Base-by-base conservation (phyloP, 2,797 vertebrate genomes). In the Meda fulgida region DNA sequence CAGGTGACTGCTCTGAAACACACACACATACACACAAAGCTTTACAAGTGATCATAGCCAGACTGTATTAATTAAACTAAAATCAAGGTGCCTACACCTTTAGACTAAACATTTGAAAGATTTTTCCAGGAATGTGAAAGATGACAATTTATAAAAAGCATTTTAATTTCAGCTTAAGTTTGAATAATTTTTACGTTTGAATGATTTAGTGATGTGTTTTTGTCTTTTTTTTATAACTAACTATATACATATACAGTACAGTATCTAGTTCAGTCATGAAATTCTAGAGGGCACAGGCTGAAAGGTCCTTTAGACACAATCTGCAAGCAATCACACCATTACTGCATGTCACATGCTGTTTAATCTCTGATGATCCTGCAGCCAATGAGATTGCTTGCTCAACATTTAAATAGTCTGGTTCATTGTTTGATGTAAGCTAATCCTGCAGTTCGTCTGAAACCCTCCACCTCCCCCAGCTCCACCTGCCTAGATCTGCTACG, bases 1-100 rank as follows among this genome's bases (percentile, higher is more conserved):
- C 26, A 84, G 23, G 38, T 81, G 72, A 67, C 83, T 77, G 34
- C 10, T 36, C 40, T 80, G 58, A 48, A 73, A 46, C 36, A 70
- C 48, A 80, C 23, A 60, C 9, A 26, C 2, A 26, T 2, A 11
- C 18, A 43, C 34, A 46, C 38, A 78, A 29, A 46, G 5, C 38
- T 31, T 29, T 21, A 7, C 18, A 16, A 31, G 36, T 40, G 14
- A 40, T 78, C 26, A 78, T 26, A 36, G 31, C 48, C 48, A 34
- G 48, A 29, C 19, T n/a, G 19, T 31, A 26, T 38, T n/a, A 58
- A 60, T 36, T 77, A 19, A 60, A 77, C 13, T 77, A 40, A 77
- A 78, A 78, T 26, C 55, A 78, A 58, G 23, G 36, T 26, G 4
- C 3, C 34, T 23, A 16, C 29, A 77, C 34, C 53, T 60, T 78